Base-by-base conservation (phyloP, 2,888 invertebrate genomes). In the Ornithoptera priamus region DNA sequence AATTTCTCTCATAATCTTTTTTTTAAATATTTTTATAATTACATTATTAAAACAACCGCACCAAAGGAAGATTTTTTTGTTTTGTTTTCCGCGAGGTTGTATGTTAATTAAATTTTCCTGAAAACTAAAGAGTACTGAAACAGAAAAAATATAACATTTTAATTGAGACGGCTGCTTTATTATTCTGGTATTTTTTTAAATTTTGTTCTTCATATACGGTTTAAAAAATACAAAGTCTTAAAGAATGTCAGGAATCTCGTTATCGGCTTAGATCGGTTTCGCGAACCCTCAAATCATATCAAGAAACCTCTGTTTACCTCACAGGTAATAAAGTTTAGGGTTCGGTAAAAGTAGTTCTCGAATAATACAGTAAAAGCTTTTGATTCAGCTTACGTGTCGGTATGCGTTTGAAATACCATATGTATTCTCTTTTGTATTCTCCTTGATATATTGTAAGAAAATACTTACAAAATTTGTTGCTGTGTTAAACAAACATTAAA, bases 321-420 rank as follows among this genome's bases (percentile, higher is more conserved):
- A 66, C 64, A 72, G 62, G 62, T 65, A 68, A 73, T 72, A 70
- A 70, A 70, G 67, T 57, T 67, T 70, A 67, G 65, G 62, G 42
- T 61, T 65, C 67, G 70, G 50, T 61, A 64, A 64, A 36, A 64
- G 57, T 56, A 64, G 36, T 53, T 18, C 62, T 63, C 58, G 15
- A 17, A 67, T 63, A 36, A 66, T 66, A 68, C 65, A 69, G 67
- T 68, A 68, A 70, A 67, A 64, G 68, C 62, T 71, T 63, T 65
- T 69, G 61, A 36, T 66, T 69, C 56, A 17, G 62, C 50, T 50
- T 58, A 46, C 57, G 46, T 59, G 46, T 56, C 53, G 18, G 60
- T 39, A 46, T 62, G 62, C 56, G 57, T 65, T 65, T 69, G 62
- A 58, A 62, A 69, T 65, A 18, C n/a, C 20, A 69, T 57, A 65